Evolutionary conservation across 2,797 vertebrate species (phyloP).

Genomic region (Sitta carolinensis): DNA sequence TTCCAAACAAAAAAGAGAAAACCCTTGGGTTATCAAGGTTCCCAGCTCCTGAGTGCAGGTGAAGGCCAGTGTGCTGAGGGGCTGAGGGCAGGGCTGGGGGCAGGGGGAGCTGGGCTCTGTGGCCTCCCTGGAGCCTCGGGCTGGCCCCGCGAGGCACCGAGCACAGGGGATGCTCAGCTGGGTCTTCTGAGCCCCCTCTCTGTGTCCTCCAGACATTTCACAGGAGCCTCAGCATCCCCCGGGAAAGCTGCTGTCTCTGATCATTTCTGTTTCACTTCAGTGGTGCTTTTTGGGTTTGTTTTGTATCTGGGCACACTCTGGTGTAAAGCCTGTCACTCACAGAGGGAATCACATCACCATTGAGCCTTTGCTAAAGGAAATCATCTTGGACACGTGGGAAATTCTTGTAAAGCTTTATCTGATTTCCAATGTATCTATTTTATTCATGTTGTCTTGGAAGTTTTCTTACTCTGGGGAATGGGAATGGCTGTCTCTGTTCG

Average conservation of each 20-base stretch:
- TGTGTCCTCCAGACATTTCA: neutral
- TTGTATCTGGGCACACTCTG: slow-evolving; percentile 6
- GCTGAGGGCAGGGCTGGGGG: neutral
- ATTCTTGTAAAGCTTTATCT: slow-evolving; percentile 60
- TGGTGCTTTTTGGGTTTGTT: slow-evolving; percentile 37
- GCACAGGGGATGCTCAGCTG: fast-evolving
- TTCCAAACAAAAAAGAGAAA: neutral
- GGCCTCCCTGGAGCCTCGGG: neutral
- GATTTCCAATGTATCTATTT: slow-evolving; percentile 51
- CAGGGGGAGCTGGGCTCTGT: neutral
- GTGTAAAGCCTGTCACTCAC: neutral
- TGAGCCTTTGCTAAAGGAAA: slow-evolving; percentile 45
- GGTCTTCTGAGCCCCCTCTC: neutral
- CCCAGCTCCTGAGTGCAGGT: neutral
- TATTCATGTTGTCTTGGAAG: slow-evolving; percentile 19
- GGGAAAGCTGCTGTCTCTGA: neutral
- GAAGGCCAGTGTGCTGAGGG: neutral
- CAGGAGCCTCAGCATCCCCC: neutral
- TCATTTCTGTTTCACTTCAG: neutral
- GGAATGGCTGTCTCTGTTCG: neutral
- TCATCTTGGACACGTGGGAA: slow-evolving; percentile 1
- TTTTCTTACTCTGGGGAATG: slow-evolving; percentile 42
- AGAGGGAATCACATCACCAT: slow-evolving; percentile 12
- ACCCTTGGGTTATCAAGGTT: neutral
- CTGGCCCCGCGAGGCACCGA: neutral